phyloP scores from a whole-genome alignment of 2,888 invertebrate species.

The Aspidapion aeneum region DNA sequence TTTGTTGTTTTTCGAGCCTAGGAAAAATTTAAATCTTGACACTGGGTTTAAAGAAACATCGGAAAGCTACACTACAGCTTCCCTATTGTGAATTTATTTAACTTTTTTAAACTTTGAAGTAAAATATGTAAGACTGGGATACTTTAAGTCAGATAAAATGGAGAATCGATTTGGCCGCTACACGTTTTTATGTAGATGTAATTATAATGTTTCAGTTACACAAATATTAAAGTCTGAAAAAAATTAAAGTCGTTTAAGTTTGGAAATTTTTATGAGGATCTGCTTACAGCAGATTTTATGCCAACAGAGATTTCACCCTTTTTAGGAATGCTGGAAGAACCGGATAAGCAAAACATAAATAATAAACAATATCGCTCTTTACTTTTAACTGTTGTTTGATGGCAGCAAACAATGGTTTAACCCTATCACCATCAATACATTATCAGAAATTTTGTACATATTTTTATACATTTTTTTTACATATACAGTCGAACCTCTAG shows the following conservation, averaged over 20 bases:
- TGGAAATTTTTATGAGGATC: not conserved
- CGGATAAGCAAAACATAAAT: not conserved
- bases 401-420: no score
- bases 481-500: no score
- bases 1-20: not conserved
- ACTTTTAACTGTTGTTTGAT: not conserved
- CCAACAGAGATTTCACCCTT: not conserved
- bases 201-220: slow-evolving; percentile 12
- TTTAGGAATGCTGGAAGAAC: not conserved
- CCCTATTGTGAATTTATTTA: no score
- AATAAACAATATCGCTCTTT: not conserved
- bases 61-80: not conserved
- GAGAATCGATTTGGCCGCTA: slow-evolving; percentile 8
- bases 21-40: not conserved
- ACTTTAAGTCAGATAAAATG: slow-evolving; percentile 7
- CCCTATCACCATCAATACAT: no score
- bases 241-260: not conserved
- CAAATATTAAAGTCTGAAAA: slow-evolving; percentile 12
- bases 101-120: not conserved
- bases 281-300: not conserved
- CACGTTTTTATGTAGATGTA: slow-evolving; percentile 3
- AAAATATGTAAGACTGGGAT: slow-evolving; percentile 6
- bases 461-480: no score
- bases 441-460: no score
- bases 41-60: not conserved